Conservation (phyloP, 37 sponge, comb jelly and placozoan species). For the Corticium candelabrum region DNA sequence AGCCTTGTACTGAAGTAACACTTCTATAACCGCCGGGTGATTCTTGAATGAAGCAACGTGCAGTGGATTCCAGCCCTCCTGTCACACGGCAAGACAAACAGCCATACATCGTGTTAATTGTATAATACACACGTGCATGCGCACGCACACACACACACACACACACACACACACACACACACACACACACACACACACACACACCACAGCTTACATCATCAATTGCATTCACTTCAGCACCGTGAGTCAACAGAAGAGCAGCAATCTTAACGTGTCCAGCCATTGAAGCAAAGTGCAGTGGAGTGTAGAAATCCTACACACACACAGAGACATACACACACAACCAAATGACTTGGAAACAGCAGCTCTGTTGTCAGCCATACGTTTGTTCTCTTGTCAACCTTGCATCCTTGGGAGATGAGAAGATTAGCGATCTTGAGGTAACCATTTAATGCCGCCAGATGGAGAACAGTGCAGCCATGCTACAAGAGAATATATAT, state of each 20-base stretch:
- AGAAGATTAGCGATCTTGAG: background rate
- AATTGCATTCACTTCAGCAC: background rate
- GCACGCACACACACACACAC: background rate
- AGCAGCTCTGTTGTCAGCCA: too few species aligned
- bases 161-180: constrained; percentile 5
- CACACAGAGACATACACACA: too few species aligned
- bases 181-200: constrained; percentile 5
- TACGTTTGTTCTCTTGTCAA: background rate
- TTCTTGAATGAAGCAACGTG: background rate
- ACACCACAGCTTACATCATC: background rate
- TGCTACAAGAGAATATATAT: too few species aligned
- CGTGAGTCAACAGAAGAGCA: background rate
- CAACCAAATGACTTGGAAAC: too few species aligned
- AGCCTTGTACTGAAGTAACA: background rate
- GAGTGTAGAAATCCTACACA: too few species aligned
- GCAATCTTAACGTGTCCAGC: background rate
- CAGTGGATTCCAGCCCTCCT: background rate
- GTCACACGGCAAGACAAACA: too few species aligned
- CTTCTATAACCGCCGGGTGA: background rate
- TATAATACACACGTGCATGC: too few species aligned
- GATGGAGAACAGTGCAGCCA: too few species aligned
- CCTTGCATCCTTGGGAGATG: background rate
- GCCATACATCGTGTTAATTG: too few species aligned
- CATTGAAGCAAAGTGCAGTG: background rate
- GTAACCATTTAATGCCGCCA: background rate